Base-by-base conservation (phyloP, 2,797 vertebrate species). In the Craterocephalus amniculus region DNA sequence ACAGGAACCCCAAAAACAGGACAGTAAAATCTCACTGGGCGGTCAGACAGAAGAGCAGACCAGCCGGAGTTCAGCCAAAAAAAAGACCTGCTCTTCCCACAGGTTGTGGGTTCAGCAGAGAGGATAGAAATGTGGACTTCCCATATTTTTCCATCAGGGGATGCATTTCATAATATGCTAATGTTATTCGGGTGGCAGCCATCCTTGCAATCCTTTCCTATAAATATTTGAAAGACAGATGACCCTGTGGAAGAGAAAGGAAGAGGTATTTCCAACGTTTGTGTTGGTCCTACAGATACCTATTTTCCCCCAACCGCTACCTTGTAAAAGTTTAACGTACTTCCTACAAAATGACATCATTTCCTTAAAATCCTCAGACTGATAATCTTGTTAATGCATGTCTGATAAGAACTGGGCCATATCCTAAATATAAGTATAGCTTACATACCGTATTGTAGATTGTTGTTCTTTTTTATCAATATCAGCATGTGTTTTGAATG, bases 331-430 rank as follows among this genome's bases (percentile, higher is more conserved):
- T 71, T 89, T 80, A 86, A 89, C 2, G 61, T 85, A 59, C 86
- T 86, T 92, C 80, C 87, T 82, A 71, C 34, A 63, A 73, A 80
- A 90, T 92, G 79, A 93, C 87, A 88, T 93, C 52, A 93, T 86
- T 87, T 84, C 68, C 22, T 63, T 32, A 26, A 35, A 71, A 67
- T 72, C 63, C 67, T 67, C 27, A 20, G 45, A 79, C 43, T 43
- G 26, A 29, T 7, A 45, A 26, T 26, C 14, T 38, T 83, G 68
- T 86, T 79, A 71, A 78, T 52, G 75, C 22, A 70, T 66, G 67
- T 75, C 61, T 82, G 75, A 81, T 82, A 83, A 76, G 63, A 82
- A 66, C 29, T 54, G 62, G 61, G 60, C 70, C 20, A n/a, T 65
- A 58, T 79, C 24, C 8, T n/a, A n/a, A n/a, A n/a, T n/a, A n/a